Percentiles rank a stretch among this genome's conserved stretches.
phyloP scores from a whole-genome alignment of 2,113 vertebrate genomes.

The Pteronura brasiliensis region DNA sequence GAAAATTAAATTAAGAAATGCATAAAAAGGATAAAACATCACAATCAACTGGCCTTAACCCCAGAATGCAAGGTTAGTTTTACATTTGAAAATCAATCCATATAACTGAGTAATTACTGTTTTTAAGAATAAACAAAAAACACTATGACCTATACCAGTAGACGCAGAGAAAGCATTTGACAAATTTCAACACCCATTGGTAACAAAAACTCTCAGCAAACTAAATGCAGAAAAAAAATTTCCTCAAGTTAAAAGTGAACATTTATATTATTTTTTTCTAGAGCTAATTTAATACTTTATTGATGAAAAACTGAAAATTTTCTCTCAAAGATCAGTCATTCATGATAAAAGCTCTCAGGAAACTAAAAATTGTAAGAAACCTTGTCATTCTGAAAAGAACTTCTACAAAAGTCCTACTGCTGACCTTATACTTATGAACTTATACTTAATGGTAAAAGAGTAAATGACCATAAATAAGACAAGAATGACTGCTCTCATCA shows the following conservation, averaged over 20 bases:
- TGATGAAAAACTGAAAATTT: not conserved
- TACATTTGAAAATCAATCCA: not conserved
- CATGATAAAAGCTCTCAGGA: not conserved
- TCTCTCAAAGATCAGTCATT: not conserved
- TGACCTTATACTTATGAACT: not conserved
- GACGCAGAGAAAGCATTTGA: not conserved
- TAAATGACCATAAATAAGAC: not conserved
- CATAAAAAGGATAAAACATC: not conserved
- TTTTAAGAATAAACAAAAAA: not conserved
- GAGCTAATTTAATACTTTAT: not conserved
- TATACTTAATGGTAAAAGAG: not conserved
- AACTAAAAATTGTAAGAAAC: not conserved
- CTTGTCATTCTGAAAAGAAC: not conserved
- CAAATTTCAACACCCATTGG: not conserved
- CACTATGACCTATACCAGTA: not conserved
- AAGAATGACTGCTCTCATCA: not conserved
- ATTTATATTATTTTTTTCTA: not conserved
- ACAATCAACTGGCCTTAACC: not conserved
- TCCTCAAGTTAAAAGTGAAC: not conserved
- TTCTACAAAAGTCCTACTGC: not conserved
- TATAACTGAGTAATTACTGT: not conserved
- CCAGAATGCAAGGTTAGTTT: not conserved
- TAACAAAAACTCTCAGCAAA: not conserved
- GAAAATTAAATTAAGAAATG: not conserved
- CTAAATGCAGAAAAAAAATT: not conserved